These are phyloP conservation scores for Lucifuga dentata DNA, from an alignment of 2,113 vertebrate species.

Conservation along the genomic window DNA sequence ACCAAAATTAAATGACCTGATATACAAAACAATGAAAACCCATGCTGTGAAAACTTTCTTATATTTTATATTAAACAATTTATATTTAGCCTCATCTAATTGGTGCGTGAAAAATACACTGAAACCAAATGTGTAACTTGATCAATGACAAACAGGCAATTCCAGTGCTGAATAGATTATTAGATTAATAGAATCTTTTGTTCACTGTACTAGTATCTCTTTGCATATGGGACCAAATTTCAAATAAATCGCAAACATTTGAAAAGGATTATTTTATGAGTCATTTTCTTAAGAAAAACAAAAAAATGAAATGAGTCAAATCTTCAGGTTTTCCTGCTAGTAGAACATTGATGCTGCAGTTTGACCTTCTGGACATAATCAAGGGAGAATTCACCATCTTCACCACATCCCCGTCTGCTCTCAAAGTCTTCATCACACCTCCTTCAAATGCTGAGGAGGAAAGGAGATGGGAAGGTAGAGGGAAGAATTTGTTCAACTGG, in stretches of 20 bases:
- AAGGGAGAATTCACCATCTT: conserved; percentile 5
- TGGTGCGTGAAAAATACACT: too few species aligned
- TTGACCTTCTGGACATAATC: conserved; percentile 10
- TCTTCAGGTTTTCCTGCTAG: background rate
- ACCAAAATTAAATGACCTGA: too few species aligned
- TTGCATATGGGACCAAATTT: too few species aligned
- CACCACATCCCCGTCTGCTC: conserved; percentile 16
- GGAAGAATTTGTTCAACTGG: background rate
- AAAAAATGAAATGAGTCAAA: background rate
- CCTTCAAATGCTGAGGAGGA: conserved; percentile 11
- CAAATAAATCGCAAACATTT: too few species aligned
- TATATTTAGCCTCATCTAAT: too few species aligned
- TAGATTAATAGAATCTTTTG: too few species aligned
- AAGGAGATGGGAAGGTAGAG: background rate
- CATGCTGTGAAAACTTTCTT: too few species aligned
- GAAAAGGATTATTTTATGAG: background rate
- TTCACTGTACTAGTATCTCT: background rate
- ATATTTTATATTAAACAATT: too few species aligned
- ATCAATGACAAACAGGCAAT: too few species aligned
- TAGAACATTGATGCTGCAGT: background rate
- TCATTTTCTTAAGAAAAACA: background rate
- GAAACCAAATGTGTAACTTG: too few species aligned
- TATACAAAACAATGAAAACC: too few species aligned
- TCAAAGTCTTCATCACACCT: background rate
- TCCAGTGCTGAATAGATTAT: too few species aligned